Evolutionary conservation across 2,888 invertebrate species (phyloP), one percentile per base, ranked within the genome.

Genomic region (Atethmia centrago): DNA sequence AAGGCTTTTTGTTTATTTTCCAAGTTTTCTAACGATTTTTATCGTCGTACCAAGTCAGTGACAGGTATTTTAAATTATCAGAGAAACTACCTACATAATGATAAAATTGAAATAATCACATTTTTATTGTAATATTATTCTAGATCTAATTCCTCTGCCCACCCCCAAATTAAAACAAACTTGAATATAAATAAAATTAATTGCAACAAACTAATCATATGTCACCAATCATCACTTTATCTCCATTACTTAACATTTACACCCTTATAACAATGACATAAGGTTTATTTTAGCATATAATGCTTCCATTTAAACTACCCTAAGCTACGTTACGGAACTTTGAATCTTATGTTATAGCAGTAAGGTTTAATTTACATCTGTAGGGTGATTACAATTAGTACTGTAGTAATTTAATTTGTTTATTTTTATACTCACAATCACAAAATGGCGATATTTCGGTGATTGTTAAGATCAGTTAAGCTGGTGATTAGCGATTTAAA

Each of bases 341-440:
- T 10, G 3, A 40, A 36, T 28, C 47, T 58, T 71, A 69, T 28
- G 0, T 3, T 2, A 0, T 7, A 0, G 0, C 0, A 0, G 5
- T 63, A 71, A 77, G 25, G n/a, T 56, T 59, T 36, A 74, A 31
- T 63, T 80, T 82, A 9, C 1, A 25, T 16, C 0, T 56, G 49
- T 53, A 25, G 82, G 62, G 78, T 71, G 82, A 76, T 63, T 36
- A 71, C 31, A 77, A 76, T 73, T 71, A 69, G 61, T 45, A 25
- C 69, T 84, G 87, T 88, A 86, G 88, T 87, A 78, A 62, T 77
- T 79, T 88, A 88, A 90, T 90, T 90, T 89, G 90, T 91, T 91
- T 91, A 88, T 91, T 88, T 87, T 85, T 85, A 75, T 82, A 28
- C 51, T 82, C n/a, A 69, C 69, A 79, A 76, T 82, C 66, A 63